Conservation (phyloP, 2,113 vertebrate genomes). For the Oncorhynchus clarkii region DNA sequence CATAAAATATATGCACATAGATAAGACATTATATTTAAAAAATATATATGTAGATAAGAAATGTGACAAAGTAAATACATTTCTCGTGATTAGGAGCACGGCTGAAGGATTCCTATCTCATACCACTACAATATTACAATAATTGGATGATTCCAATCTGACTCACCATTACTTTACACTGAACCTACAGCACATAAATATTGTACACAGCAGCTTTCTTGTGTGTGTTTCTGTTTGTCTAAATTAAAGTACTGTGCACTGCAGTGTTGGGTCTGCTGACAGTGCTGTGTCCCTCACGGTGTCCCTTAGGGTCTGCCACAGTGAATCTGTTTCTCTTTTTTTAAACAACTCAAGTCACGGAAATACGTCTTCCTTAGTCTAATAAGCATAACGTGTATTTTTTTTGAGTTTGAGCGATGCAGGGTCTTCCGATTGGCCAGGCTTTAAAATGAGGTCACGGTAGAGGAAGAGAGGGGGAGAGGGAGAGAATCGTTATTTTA, state of each 20-base stretch:
- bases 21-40: too few relatives aligned
- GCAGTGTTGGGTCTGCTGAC: background rate
- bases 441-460: background rate
- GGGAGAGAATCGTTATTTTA: background rate
- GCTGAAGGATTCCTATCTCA: too few relatives aligned
- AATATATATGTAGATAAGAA: too few relatives aligned
- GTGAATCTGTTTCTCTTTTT: background rate
- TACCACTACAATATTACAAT: too few relatives aligned
- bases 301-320: background rate
- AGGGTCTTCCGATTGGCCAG: background rate
- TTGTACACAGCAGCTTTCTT: background rate
- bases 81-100: too few relatives aligned
- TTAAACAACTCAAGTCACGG: background rate
- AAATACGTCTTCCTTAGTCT: background rate
- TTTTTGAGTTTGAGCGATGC: background rate
- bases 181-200: too few relatives aligned
- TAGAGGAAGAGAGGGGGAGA: background rate
- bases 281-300: background rate
- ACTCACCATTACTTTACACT: too few relatives aligned
- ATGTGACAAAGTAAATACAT: too few relatives aligned
- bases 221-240: slow-evolving; percentile 11
- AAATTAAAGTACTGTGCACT: too few relatives aligned
- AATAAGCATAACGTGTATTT: background rate
- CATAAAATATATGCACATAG: too few relatives aligned
- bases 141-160: too few relatives aligned